Evolutionary conservation across 2,888 invertebrate genomes (phyloP).

Genomic region (Rambutsinella grinnellia): DNA sequence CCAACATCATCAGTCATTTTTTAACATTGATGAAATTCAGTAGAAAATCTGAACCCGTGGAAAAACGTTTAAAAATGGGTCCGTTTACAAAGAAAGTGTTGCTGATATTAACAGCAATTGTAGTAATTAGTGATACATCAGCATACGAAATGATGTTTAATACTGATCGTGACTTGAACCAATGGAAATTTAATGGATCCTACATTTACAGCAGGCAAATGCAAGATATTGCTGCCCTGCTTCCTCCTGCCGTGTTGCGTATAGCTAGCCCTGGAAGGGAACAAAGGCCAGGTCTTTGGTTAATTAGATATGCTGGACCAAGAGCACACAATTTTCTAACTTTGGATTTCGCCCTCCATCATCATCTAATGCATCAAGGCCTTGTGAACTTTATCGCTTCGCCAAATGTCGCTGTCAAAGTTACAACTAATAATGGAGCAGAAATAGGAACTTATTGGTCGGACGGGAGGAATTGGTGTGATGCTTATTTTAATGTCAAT

Average conservation of each 20-base stretch:
- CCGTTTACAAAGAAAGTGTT: not conserved
- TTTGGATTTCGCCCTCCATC: constrained; percentile 30
- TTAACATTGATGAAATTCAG: too few species aligned
- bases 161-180: constrained; percentile 19
- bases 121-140: not conserved
- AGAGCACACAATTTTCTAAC: constrained; percentile 35
- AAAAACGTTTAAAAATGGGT: too few species aligned
- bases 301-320: constrained; percentile 37
- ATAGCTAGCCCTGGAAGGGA: not conserved
- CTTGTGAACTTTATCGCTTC: constrained; percentile 47
- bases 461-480: constrained; percentile 57
- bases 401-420: constrained; percentile 32
- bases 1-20: too few species aligned
- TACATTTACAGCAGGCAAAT: constrained; percentile 42
- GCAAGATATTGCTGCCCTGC: constrained; percentile 15
- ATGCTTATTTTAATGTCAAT: constrained; percentile 43
- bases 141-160: constrained; percentile 45
- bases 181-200: constrained; percentile 50
- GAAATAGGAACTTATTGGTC: constrained; percentile 53
- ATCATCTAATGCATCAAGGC: constrained; percentile 47
- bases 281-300: constrained; percentile 42
- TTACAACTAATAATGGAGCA: constrained; percentile 22
- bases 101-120: not conserved
- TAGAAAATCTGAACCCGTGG: too few species aligned
- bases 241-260: constrained; percentile 22